Base-by-base conservation (phyloP, 2,888 invertebrate genomes). In the Ochropleura plecta region DNA sequence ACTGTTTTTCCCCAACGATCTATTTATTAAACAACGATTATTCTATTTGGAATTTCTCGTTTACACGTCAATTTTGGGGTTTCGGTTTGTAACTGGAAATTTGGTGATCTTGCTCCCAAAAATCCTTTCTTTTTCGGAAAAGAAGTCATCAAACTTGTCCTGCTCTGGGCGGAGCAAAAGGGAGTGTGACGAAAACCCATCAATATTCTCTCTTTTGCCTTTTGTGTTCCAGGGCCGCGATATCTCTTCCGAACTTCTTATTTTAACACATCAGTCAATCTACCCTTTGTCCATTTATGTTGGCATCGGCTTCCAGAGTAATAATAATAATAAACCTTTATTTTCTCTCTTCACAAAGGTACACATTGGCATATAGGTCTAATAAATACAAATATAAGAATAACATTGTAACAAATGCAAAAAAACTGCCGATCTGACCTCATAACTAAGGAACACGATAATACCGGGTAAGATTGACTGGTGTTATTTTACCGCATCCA, bases 401-500 rank as follows among this genome's bases (percentile, higher is more conserved):
- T n/a, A n/a, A n/a, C n/a, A n/a, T n/a, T n/a, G n/a, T n/a, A n/a
- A n/a, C n/a, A n/a, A n/a, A n/a, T n/a, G n/a, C n/a, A n/a, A n/a
- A n/a, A n/a, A n/a, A n/a, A 8, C 18, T 51, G 51, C n/a, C n/a
- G n/a, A 53, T 12, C 14, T 57, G 57, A 30, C 57, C 57, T 55
- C 49, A 16, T 16, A 49, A 49, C 16, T 16, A 30, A 7, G 3
- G 55, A 57, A 6, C 20, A 57, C 1, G 20, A 53, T 0, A 12
- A 53, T 12, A 53, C 12, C 20, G 12, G 20, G 20, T 12, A 55
- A 57, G 14, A 20, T 30, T 59, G 16, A 8, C 8, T 59, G 42
- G 18, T 18, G 18, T 18, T n/a, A 62, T 6, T 20, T 40, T 63
- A 57, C 42, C 78, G 57, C 44, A 85, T 89, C 88, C 40, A 88